Evolutionary conservation across 2,888 invertebrate genomes (phyloP), one percentile per base, ranked within the genome.

Genomic region (Strigamia transsilvanica): DNA sequence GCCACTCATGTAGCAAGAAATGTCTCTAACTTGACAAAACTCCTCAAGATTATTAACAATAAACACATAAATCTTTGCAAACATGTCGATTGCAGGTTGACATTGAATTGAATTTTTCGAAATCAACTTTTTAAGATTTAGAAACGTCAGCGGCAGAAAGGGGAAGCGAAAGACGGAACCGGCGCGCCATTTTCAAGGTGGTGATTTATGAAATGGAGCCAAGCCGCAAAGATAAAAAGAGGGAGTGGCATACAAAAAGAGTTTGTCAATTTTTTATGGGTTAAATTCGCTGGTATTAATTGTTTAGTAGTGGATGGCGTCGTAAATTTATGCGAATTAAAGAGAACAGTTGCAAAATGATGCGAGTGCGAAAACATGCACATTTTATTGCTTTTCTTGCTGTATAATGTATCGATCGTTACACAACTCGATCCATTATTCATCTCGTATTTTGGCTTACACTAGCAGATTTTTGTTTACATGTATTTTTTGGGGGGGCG

Each of bases 121-220:
- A 61, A 61, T 18, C 18, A 18, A 61, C 6, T 10, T 61, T 61
- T 61, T 10, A 46, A 46, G 46, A 46, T 6, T 46, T 46, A 46
- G 5, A 2, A 4, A 46, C 46, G 46, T 46, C 18, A 61, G 18
- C 23, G 10, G 10, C 23, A 23, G 61, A 12, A 61, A 18, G 18
- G 3, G 7, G 56, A 41, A n/a, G 18, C 10, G 56, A 9, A 61
- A 18, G 61, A 61, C 9, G 61, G 61, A 61, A 18, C 18, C 5
- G 61, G 18, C 5, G 18, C 9, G 61, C 61, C 61, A 10, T 61
- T 56, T 56, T 5, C 18, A 21, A 23, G 61, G 9, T 15, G 15
- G 46, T 61, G 61, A 61, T 61, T 61, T 61, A 61, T 61, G 61
- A 61, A 61, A 61, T 6, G 18, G 9, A 61, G 61, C 61, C 23